Conservation (phyloP, 2,797 vertebrate species). For the Gallinago solitaria region DNA sequence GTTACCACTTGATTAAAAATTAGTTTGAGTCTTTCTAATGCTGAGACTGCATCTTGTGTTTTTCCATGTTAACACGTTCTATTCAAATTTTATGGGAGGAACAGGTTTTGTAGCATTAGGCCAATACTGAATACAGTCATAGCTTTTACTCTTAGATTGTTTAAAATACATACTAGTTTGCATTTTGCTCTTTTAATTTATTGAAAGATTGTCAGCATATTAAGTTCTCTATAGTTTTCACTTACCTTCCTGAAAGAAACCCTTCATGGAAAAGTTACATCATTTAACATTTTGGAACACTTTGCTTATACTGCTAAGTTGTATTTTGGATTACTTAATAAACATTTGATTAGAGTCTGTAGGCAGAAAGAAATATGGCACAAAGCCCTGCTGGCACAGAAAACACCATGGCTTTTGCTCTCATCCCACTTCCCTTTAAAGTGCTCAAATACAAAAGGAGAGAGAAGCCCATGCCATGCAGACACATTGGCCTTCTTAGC, state of each 20-base stretch:
- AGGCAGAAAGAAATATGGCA: not conserved
- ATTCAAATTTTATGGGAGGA: not conserved
- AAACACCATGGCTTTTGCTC: not conserved
- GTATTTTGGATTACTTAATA: not conserved
- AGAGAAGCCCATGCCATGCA: not conserved
- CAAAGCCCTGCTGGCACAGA: not conserved
- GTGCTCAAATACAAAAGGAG: not conserved
- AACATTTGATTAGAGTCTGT: not conserved
- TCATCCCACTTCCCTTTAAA: not conserved
- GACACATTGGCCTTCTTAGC: not conserved
- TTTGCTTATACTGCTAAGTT: not conserved
- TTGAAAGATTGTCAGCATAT: not conserved
- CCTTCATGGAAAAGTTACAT: slow-evolving; percentile 14
- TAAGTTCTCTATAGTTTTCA: not conserved
- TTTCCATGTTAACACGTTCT: not conserved
- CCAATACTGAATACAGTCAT: not conserved
- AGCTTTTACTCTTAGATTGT: not conserved
- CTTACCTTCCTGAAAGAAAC: slow-evolving; percentile 15
- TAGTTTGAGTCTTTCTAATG: not conserved
- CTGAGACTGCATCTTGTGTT: not conserved
- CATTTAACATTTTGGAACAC: not conserved
- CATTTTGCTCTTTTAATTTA: not conserved
- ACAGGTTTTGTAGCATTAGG: not conserved
- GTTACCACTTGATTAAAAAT: not conserved
- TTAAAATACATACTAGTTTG: not conserved